phyloP scores from a whole-genome alignment of 2,113 vertebrate genomes.

The Phainopepla nitens region DNA sequence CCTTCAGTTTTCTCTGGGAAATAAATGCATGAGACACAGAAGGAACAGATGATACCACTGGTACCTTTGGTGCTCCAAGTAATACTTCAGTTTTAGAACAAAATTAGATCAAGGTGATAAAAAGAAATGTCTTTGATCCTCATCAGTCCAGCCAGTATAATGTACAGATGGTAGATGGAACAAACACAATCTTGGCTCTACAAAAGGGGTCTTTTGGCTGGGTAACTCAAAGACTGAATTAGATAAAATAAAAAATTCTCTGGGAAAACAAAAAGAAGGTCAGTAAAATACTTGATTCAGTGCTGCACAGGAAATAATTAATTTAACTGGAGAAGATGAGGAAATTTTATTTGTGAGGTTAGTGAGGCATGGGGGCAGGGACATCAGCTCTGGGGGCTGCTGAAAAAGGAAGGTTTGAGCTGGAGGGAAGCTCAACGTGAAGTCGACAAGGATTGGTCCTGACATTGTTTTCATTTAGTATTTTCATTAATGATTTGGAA shows the following conservation, averaged over 20 bases:
- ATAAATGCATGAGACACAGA: not conserved
- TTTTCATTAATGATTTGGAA: not conserved
- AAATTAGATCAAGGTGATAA: not conserved
- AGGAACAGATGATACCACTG: not conserved
- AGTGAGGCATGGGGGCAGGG: not conserved
- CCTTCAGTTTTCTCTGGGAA: too few relatives aligned
- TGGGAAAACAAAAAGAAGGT: not conserved
- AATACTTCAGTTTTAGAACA: not conserved
- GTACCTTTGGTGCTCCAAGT: not conserved
- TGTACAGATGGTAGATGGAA: not conserved
- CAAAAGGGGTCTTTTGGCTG: not conserved
- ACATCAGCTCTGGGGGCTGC: not conserved
- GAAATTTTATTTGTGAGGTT: not conserved
- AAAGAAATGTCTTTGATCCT: not conserved
- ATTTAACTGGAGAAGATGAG: not conserved
- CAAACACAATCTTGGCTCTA: not conserved
- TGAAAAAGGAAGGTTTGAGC: not conserved
- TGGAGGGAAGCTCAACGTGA: not conserved
- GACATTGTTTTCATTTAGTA: not conserved
- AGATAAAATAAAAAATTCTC: not conserved
- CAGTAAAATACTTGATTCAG: not conserved
- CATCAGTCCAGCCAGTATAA: not conserved
- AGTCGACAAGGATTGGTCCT: not conserved
- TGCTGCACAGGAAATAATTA: not conserved
- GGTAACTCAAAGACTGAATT: not conserved